Conservation (phyloP, 2,113 vertebrate genomes). For the Turdus rufiventris region DNA sequence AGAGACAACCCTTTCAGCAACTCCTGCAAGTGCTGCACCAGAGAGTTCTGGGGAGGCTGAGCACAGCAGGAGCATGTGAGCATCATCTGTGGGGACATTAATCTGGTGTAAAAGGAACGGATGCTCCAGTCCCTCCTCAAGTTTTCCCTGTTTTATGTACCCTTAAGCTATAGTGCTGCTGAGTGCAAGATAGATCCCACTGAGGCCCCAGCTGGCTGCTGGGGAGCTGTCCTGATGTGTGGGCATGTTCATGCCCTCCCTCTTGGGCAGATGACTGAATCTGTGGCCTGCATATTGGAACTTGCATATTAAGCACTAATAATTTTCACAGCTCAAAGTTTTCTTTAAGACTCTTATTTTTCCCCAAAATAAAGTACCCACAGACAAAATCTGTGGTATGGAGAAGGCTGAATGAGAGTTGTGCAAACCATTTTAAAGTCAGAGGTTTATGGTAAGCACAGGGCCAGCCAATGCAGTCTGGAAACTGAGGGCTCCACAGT, state of each 20-base stretch:
- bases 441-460: neutral
- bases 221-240: neutral
- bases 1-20: neutral
- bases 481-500: neutral
- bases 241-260: neutral
- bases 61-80: neutral
- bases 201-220: neutral
- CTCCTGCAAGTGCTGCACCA: neutral
- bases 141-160: neutral
- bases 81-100: neutral
- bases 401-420: neutral
- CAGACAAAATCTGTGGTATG: neutral
- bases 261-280: neutral
- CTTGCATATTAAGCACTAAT: neutral
- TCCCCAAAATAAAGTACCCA: neutral
- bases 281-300: neutral
- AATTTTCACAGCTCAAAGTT: neutral
- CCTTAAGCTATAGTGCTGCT: neutral
- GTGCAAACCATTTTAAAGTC: neutral
- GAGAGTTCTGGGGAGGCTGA: neutral
- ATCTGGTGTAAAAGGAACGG: neutral
- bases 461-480: neutral
- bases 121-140: neutral
- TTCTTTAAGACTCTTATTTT: neutral
- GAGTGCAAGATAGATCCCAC: neutral